These are phyloP conservation scores for Amphibalanus amphitrite DNA, from an alignment of 1,140 invertebrate species.

Conservation along the genomic window DNA sequence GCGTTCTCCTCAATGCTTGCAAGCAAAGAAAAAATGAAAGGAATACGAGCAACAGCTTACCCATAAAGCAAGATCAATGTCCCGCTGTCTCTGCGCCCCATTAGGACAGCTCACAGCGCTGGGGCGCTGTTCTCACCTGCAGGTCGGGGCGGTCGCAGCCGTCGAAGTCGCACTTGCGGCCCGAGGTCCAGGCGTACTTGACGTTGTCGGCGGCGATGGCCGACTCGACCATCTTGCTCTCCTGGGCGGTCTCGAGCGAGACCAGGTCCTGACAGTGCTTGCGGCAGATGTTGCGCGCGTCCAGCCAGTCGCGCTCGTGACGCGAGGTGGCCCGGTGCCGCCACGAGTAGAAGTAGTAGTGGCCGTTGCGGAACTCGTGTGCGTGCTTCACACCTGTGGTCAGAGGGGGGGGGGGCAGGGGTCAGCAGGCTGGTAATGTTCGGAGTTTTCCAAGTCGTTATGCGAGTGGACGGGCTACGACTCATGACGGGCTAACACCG, in stretches of 20 bases:
- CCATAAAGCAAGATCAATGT: too few relatives aligned
- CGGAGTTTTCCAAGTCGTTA: too few relatives aligned
- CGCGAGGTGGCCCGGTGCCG: slow-evolving; percentile 64
- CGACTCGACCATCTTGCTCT: slow-evolving; percentile 78
- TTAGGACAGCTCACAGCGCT: too few relatives aligned
- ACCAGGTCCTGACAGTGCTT: slow-evolving; percentile 86
- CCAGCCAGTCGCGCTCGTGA: slow-evolving; percentile 76
- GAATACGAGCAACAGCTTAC: too few relatives aligned
- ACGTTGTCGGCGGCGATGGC: slow-evolving; percentile 48
- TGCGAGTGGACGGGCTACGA: too few relatives aligned
- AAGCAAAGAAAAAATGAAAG: too few relatives aligned
- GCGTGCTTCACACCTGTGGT: slow-evolving; percentile 11
- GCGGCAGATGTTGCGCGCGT: slow-evolving; percentile 75
- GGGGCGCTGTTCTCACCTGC: not conserved
- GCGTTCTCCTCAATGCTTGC: too few relatives aligned
- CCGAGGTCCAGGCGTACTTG: slow-evolving; percentile 64
- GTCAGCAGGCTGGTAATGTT: too few relatives aligned
- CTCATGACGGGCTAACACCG: too few relatives aligned
- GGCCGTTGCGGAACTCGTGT: slow-evolving; percentile 24
- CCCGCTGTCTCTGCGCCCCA: too few relatives aligned
- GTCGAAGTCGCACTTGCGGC: slow-evolving; percentile 78
- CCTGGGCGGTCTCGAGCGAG: slow-evolving; percentile 69
- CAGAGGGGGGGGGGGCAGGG: too few relatives aligned
- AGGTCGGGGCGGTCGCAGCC: slow-evolving; percentile 71
- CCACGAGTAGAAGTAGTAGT: slow-evolving; percentile 89